Evolutionary conservation across 2,113 vertebrate genomes (phyloP).

Genomic region (Neotoma lepida): DNA sequence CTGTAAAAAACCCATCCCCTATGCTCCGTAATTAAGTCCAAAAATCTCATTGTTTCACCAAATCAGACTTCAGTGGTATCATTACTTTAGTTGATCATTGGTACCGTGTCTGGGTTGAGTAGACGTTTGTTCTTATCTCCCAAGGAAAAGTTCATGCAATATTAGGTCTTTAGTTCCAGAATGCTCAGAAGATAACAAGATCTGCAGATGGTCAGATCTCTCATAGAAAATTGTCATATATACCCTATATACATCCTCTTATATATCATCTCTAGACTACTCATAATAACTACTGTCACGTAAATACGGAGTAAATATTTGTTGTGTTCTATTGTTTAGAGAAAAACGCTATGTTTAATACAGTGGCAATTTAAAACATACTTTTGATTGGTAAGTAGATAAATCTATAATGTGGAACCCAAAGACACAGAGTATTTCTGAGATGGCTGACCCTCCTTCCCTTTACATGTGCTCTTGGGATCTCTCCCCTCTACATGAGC

Average conservation of each 20-base stretch:
- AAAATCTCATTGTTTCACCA: neutral
- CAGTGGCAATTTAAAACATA: neutral
- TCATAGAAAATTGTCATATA: neutral
- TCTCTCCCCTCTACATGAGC: neutral
- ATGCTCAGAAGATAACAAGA: neutral
- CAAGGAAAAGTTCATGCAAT: neutral
- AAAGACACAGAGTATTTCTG: neutral
- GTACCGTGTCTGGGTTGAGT: neutral
- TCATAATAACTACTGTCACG: neutral
- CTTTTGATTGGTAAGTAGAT: neutral
- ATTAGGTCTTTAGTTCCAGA: neutral
- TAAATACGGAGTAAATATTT: neutral
- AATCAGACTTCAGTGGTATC: neutral
- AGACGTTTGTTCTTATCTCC: neutral
- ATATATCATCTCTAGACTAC: neutral
- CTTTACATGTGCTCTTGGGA: neutral
- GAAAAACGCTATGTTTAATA: neutral
- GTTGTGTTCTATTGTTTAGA: neutral
- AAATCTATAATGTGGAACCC: neutral
- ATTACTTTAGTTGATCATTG: neutral
- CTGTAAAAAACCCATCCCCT: neutral
- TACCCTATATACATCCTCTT: neutral
- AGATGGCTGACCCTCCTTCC: neutral
- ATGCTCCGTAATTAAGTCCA: neutral
- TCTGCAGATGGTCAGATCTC: neutral